Conservation (phyloP, 1,140 invertebrate species). For the Drosophila novamexicana region DNA sequence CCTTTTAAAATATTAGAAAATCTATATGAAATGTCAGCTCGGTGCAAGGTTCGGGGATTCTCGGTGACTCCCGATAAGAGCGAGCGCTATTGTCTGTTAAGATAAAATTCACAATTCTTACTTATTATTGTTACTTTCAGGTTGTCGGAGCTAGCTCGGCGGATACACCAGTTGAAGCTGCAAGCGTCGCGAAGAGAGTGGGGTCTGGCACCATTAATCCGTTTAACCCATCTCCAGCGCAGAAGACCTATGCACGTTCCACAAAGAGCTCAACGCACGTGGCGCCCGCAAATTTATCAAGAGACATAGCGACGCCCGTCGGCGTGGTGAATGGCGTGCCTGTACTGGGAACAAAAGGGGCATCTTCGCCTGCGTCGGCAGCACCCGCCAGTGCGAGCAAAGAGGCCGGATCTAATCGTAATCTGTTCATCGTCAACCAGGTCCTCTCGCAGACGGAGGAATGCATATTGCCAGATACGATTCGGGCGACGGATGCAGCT, state of each 20-base stretch:
- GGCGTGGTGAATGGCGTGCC: background rate
- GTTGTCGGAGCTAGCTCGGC: background rate
- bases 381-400: background rate
- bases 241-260: background rate
- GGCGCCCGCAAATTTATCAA: background rate
- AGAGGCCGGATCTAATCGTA: constrained; percentile 21
- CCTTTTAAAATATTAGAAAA: too few species aligned
- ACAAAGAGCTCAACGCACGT: background rate
- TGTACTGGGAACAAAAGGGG: background rate
- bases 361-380: background rate
- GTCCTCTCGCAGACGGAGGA: constrained; percentile 47
- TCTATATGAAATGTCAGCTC: too few species aligned
- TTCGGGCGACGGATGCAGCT: background rate
- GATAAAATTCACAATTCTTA: background rate
- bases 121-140: background rate
- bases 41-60: too few species aligned
- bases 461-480: constrained; percentile 59
- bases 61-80: too few species aligned
- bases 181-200: background rate
- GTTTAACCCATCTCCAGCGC: constrained; percentile 9
- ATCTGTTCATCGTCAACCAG: constrained; percentile 58
- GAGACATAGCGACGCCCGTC: background rate
- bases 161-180: background rate
- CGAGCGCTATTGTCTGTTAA: too few species aligned
- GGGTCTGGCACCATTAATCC: constrained; percentile 7